These are phyloP conservation scores for Tiliacea aurago DNA, from an alignment of 2,888 invertebrate species.

Conservation along the genomic window DNA sequence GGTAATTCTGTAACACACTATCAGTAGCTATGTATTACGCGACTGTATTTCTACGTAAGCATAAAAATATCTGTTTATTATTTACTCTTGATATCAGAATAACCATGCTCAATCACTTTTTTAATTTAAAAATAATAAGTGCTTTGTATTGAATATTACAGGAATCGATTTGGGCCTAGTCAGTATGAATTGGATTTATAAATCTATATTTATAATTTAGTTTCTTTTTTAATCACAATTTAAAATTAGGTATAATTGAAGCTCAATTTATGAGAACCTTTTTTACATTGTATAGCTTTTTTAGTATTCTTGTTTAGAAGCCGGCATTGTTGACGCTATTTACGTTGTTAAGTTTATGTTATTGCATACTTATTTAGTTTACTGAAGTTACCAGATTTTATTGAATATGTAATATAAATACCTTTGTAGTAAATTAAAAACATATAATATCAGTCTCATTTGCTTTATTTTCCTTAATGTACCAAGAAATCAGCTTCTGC, in stretches of 20 bases:
- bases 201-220: background rate
- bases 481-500: conserved; percentile 70
- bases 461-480: conserved; percentile 80
- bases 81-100: background rate
- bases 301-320: conserved; percentile 13
- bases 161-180: background rate
- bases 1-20: too few relatives aligned
- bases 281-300: conserved; percentile 1
- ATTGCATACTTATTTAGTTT: background rate
- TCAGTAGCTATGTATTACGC: background rate
- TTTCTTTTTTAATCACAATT: background rate
- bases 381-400: conserved; percentile 25
- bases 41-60: background rate
- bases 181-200: conserved; percentile 10
- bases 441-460: conserved; percentile 83
- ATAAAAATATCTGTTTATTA: background rate
- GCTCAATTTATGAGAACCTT: conserved; percentile 3
- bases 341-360: conserved; percentile 4
- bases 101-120: background rate
- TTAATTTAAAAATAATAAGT: conserved; percentile 2
- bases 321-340: background rate
- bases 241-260: background rate
- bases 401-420: conserved; percentile 46
- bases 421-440: conserved; percentile 66
- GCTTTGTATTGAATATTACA: conserved; percentile 29